phyloP scores from a whole-genome alignment of 1,140 invertebrate genomes.

The Gonioctena quinquepunctata region DNA sequence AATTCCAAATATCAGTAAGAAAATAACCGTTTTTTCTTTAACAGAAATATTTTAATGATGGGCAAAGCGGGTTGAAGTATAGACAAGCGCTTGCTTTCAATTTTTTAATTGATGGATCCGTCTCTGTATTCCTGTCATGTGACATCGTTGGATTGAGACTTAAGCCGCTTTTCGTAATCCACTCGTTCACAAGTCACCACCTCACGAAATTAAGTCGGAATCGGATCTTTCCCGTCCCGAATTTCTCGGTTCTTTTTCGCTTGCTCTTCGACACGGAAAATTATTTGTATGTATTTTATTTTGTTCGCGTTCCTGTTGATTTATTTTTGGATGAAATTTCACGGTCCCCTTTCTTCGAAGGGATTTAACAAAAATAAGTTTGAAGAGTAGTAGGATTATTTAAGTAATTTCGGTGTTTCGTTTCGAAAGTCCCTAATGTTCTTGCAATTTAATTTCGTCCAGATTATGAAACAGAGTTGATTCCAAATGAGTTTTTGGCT shows the following conservation, averaged over 20 bases:
- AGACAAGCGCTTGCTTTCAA: too few species aligned
- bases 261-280: background rate
- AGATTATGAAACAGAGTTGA: background rate
- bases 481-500: too few species aligned
- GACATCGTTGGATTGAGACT: background rate
- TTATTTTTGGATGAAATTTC: background rate
- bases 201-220: conserved; percentile 37
- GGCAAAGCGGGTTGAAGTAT: too few species aligned
- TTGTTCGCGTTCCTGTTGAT: background rate
- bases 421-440: background rate
- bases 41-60: too few species aligned
- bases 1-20: too few species aligned
- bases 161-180: conserved; percentile 38
- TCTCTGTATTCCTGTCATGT: background rate
- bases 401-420: background rate
- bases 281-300: background rate
- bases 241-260: background rate
- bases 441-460: background rate
- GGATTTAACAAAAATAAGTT: background rate
- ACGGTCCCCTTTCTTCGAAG: background rate
- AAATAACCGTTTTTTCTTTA: too few species aligned
- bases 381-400: background rate
- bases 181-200: conserved; percentile 39
- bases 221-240: conserved; percentile 28
- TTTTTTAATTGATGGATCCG: background rate